Evolutionary conservation across 2,113 vertebrate species (phyloP), one percentile per base, ranked within the genome.

Genomic region (Sitta europaea): DNA sequence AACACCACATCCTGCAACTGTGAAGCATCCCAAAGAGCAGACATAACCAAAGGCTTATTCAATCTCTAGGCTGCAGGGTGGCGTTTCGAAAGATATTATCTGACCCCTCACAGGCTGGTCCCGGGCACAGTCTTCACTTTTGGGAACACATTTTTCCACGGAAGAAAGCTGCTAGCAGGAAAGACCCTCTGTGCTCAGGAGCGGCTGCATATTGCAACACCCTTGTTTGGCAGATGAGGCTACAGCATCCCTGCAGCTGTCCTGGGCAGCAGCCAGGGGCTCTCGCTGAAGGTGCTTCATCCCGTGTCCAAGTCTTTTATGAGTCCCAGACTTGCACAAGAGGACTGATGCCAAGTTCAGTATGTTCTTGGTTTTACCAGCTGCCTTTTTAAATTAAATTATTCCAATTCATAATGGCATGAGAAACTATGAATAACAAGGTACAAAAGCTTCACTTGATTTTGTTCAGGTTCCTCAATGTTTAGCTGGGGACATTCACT

Each of bases 281-380:
- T 68, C 66, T 87, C 1, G 3, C 43, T 10, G 22, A 92, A 94
- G 92, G 86, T 90, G 84, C 86, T 88, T 86, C 92, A 73, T 76
- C 77, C 58, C 6, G 0, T 12, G 12, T 92, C 93, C 92, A 90
- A 92, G 65, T 23, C 72, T 86, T 94, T 95, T 90, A 94, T 10
- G 72, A 87, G 47, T 73, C 89, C 71, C 84, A 95, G 86, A 70
- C 84, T 68, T 72, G 40, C 42, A 38, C 18, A 75, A 85, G 38
- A 66, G 76, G 47, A 74, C 14, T 0, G 1, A 65, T 72, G 84
- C 75, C 92, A 92, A 92, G 89, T 84, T 91, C 92, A 59, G 65
- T 47, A 33, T 75, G 65, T 90, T 95, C 83, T 91, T 67, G 53
- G 42, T 75, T 92, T 79, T 79, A 94, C 74, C 82, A 86, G 75